These are phyloP conservation scores for Cremastobaeus sp. DNA, from an alignment of 2,888 invertebrate species.

Conservation along the genomic window DNA sequence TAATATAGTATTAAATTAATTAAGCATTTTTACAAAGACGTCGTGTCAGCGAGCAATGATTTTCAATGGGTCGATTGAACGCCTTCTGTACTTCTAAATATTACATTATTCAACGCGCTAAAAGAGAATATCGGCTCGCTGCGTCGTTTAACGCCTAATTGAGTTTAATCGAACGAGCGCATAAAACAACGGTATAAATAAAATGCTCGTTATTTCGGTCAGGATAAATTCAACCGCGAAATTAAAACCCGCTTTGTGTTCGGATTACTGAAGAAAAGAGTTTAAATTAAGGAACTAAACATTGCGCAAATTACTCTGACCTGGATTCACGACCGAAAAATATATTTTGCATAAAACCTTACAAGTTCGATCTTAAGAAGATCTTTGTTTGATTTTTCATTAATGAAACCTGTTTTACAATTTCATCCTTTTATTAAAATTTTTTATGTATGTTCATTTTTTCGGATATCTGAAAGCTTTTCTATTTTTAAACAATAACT, in stretches of 20 bases:
- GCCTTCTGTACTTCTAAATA: not conserved
- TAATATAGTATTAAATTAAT: no score
- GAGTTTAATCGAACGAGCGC: constrained; percentile 20
- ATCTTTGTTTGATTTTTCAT: no score
- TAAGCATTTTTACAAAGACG: no score
- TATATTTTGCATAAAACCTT: no score
- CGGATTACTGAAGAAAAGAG: constrained; percentile 3
- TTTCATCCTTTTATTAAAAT: no score
- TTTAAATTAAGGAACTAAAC: constrained; percentile 6
- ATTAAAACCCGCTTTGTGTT: constrained; percentile 3
- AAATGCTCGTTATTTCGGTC: constrained; percentile 18
- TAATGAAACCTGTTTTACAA: no score
- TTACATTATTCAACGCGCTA: constrained; percentile 1
- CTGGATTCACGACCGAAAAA: constrained; percentile 10
- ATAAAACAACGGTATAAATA: constrained; percentile 12
- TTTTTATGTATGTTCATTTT: no score
- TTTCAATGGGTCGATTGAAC: no score
- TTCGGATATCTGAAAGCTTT: no score
- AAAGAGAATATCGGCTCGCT: not conserved
- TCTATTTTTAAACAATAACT: no score
- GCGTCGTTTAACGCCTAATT: constrained; percentile 15
- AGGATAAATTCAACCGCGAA: constrained; percentile 6
- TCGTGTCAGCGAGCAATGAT: no score
- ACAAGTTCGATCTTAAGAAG: no score
- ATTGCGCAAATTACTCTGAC: constrained; percentile 1